Percentiles rank a stretch among this genome's conserved stretches.
Evolutionary conservation across 2,888 invertebrate genomes (phyloP).

Genomic region (Colletes collaris): DNA sequence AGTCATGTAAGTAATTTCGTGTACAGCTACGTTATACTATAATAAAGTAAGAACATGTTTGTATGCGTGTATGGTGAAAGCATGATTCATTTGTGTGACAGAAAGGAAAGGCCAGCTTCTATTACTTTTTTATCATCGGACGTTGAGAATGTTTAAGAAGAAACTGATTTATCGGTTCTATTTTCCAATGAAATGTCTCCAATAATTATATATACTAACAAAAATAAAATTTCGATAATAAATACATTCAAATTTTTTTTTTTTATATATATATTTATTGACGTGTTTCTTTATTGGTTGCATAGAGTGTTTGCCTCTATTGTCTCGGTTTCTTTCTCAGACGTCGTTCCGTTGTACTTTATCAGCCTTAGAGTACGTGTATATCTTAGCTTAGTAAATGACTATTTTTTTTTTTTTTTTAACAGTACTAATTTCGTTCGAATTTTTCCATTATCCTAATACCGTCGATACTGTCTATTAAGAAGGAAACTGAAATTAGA

Average conservation of each 20-base stretch:
- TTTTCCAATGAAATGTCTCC: slow-evolving; percentile 39
- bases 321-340: slow-evolving; percentile 35
- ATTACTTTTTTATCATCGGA: slow-evolving; percentile 42
- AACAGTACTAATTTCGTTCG: slow-evolving; percentile 22
- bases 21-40: slow-evolving; percentile 62
- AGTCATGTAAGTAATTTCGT: slow-evolving; percentile 52
- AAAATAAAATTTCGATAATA: slow-evolving; percentile 9
- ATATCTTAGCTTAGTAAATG: slow-evolving; percentile 18
- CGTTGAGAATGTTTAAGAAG: slow-evolving; percentile 32
- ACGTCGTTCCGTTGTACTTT: slow-evolving; percentile 18
- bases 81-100: slow-evolving; percentile 27
- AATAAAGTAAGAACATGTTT: slow-evolving; percentile 48
- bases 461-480: background rate
- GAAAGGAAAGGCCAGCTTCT: slow-evolving; percentile 46
- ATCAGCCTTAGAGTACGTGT: slow-evolving; percentile 14
- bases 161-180: slow-evolving; percentile 47
- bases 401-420: slow-evolving; percentile 11
- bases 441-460: background rate
- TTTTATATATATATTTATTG: background rate
- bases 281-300: background rate
- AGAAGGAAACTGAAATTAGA: background rate
- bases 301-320: background rate
- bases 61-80: slow-evolving; percentile 46
- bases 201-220: slow-evolving; percentile 10
- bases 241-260: slow-evolving; percentile 2